phyloP scores from a whole-genome alignment of 2,888 invertebrate genomes.

The Xestia sexstrigata region DNA sequence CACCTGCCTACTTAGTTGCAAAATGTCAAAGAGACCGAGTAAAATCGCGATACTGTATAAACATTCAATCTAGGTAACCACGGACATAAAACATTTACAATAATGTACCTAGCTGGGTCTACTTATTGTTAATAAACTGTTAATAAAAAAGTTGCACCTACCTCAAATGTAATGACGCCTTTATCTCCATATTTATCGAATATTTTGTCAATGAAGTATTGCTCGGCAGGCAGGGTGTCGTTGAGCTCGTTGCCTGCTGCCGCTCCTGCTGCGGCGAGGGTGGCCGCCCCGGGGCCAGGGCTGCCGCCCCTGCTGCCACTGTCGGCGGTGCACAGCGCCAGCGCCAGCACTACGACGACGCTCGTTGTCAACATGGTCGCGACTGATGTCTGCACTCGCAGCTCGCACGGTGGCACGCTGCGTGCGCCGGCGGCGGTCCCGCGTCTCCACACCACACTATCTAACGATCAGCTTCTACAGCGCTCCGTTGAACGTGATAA shows the following conservation, averaged over 20 bases:
- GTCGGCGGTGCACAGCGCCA: slow-evolving; percentile 70
- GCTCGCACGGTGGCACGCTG: slow-evolving; percentile 62
- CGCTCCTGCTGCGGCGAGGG: slow-evolving; percentile 66
- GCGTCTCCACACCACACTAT: slow-evolving; percentile 82
- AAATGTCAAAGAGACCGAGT: slow-evolving; percentile 8
- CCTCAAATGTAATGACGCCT: slow-evolving; percentile 90
- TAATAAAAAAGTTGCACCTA: slow-evolving; percentile 71
- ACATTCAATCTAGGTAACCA: slow-evolving; percentile 31
- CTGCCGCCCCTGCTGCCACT: slow-evolving; percentile 72
- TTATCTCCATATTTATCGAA: slow-evolving; percentile 91
- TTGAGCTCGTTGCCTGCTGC: slow-evolving; percentile 71
- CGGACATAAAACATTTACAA: slow-evolving; percentile 22
- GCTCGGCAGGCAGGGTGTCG: slow-evolving; percentile 81
- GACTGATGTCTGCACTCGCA: slow-evolving; percentile 78
- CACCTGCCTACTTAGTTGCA: slow-evolving; percentile 25
- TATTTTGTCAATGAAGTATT: slow-evolving; percentile 89
- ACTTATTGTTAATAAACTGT: no score
- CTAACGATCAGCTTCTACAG: slow-evolving; percentile 77
- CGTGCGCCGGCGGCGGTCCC: slow-evolving; percentile 70
- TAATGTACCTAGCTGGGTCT: slow-evolving; percentile 4
- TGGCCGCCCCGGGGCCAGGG: slow-evolving; percentile 74
- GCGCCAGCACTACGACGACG: slow-evolving; percentile 80
- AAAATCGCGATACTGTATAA: slow-evolving; percentile 18
- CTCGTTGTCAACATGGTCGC: slow-evolving; percentile 83
- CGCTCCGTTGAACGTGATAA: slow-evolving; percentile 77